These are phyloP conservation scores for Pheosia gnoma DNA, from an alignment of 2,888 invertebrate species.

Conservation along the genomic window DNA sequence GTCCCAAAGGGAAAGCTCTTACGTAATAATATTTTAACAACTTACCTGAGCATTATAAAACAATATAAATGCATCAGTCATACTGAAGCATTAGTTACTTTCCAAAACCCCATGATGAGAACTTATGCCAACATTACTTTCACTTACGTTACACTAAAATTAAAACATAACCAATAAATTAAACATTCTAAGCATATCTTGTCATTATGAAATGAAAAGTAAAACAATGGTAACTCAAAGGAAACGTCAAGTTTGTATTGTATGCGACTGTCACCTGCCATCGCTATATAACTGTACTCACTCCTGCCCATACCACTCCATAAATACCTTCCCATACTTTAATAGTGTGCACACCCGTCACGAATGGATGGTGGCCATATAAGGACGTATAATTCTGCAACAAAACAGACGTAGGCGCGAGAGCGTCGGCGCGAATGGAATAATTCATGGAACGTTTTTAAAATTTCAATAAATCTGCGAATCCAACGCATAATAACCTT, in stretches of 20 bases:
- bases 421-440: constrained; percentile 45
- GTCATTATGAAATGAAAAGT: background rate
- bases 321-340: constrained; percentile 37
- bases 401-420: constrained; percentile 48
- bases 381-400: constrained; percentile 48
- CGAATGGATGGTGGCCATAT: constrained; percentile 34
- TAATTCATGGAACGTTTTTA: constrained; percentile 57
- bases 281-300: constrained; percentile 31
- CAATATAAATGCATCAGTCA: constrained; percentile 3
- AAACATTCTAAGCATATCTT: too few relatives aligned
- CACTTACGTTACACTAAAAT: constrained; percentile 16
- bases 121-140: constrained; percentile 24
- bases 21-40: too few relatives aligned
- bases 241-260: constrained; percentile 37
- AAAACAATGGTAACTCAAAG: constrained; percentile 25
- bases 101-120: constrained; percentile 23
- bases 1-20: too few relatives aligned
- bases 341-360: constrained; percentile 27
- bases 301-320: too few relatives aligned
- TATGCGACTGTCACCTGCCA: constrained; percentile 29
- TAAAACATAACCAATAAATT: constrained; percentile 11
- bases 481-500: background rate
- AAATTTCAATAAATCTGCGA: constrained; percentile 35
- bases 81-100: constrained; percentile 12
- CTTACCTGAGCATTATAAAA: background rate